Base-by-base conservation (phyloP, 2,113 vertebrate species). In the Acanthisitta chloris region DNA sequence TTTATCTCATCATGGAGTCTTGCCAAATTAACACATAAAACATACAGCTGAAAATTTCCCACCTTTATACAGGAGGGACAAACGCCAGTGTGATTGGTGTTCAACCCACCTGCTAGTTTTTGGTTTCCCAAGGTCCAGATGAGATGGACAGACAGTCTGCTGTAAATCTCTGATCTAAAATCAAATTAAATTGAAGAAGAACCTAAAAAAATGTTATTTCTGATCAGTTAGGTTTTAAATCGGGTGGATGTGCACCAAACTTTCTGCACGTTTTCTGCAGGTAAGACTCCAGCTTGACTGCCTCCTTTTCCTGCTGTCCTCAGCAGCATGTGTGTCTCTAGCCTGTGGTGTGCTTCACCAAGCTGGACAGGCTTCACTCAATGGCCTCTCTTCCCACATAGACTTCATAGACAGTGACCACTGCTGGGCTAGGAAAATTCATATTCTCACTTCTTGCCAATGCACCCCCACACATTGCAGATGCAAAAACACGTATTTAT, bases 231-330 rank as follows among this genome's bases (percentile, higher is more conserved):
- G 21, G 6, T 61, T 86, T 86, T 78, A 40, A 81, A 40, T 16
- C 34, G 49, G 12, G 14, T 69, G 52, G 48, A 42, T 1, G 0
- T 5, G 4, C 0, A 0, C 20, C 2, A 6, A 62, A 38, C 11
- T 59, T 73, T 61, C 23, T 73, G 36, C 31, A 55, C 49, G 34
- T 64, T 77, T 81, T 76, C 85, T 81, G 46, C 70, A 85, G 54
- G 12, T 57, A 28, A 65, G 65, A 59, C 36, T 61, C n/a, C 81
- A 58, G 33, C 24, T n/a, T 66, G 49, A 28, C 34, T 42, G 17
- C 36, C 55, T 77, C 42, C 74, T 84, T 66, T 54, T 58, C 42
- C 45, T 70, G 38, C 70, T 77, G 59, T 62, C 59, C 81, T 42
- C 31, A 24, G 43, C 57, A 79, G 55, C n/a, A 1, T 3, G 12